Evolutionary conservation across 37 sponge, comb jelly and placozoan species (phyloP).

Genomic region (Chondrilla cf. caribensis): DNA sequence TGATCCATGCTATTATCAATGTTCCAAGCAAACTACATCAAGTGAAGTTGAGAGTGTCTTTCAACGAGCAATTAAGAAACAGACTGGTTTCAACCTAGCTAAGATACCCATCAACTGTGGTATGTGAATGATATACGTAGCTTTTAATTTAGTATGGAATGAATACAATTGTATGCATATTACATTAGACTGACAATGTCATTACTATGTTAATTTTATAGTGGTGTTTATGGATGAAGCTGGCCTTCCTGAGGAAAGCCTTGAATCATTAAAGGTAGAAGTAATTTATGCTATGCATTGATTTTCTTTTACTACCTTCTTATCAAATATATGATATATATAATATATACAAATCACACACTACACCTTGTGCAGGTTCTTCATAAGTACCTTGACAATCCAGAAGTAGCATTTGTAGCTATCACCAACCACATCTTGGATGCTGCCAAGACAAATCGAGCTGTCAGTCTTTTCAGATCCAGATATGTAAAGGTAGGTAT

Average conservation of each 20-base stretch:
- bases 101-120: conserved; percentile 33
- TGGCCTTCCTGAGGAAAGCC: conserved; percentile 46
- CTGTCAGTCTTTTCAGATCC: conserved; percentile 85
- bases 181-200: neutral
- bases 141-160: neutral
- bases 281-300: no score
- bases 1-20: conserved; percentile 87
- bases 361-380: no score
- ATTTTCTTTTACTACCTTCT: no score
- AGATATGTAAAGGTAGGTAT: neutral
- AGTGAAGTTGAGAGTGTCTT: conserved; percentile 86
- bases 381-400: conserved; percentile 80
- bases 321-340: no score
- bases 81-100: conserved; percentile 9
- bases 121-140: neutral
- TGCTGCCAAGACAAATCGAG: conserved; percentile 92
- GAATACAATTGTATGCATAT: neutral
- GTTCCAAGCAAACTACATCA: conserved; percentile 87
- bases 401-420: conserved; percentile 90
- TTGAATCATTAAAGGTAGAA: conserved; percentile 35
- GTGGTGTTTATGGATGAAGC: conserved; percentile 68
- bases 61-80: conserved; percentile 77
- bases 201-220: neutral
- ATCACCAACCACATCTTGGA: conserved; percentile 91
- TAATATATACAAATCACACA: no score